Evolutionary conservation across 2,888 invertebrate species (phyloP).

Genomic region (Drosophila koepferae): DNA sequence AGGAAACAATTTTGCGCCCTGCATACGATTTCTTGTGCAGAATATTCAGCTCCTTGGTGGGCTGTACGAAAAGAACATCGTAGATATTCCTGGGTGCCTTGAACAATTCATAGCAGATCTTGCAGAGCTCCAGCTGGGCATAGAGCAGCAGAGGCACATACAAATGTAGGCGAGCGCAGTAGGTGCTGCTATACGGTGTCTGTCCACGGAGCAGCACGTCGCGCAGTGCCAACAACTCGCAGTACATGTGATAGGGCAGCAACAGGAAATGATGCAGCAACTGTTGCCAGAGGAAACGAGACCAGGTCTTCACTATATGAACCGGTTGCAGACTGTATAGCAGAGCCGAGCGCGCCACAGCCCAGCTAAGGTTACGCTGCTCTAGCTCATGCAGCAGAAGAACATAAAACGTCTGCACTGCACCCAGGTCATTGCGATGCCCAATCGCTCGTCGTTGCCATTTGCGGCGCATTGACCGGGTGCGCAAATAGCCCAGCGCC

Average conservation of each 20-base stretch:
- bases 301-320: constrained; percentile 81
- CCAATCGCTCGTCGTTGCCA: constrained; percentile 53
- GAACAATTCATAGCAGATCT: constrained; percentile 81
- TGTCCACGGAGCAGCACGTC: constrained; percentile 81
- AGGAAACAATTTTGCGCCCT: constrained; percentile 84
- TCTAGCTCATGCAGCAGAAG: constrained; percentile 84
- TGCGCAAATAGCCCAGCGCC: constrained; percentile 87
- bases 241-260: constrained; percentile 78
- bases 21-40: constrained; percentile 84
- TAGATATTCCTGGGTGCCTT: constrained; percentile 83
- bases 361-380: constrained; percentile 82
- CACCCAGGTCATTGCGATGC: constrained; percentile 51
- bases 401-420: constrained; percentile 54
- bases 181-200: constrained; percentile 73
- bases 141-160: constrained; percentile 82
- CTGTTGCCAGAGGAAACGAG: constrained; percentile 82
- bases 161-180: constrained; percentile 76
- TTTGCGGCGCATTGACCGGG: constrained; percentile 53
- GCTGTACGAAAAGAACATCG: constrained; percentile 82
- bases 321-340: constrained; percentile 85
- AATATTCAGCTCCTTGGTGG: constrained; percentile 81
- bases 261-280: constrained; percentile 74
- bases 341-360: constrained; percentile 84
- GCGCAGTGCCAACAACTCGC: constrained; percentile 76
- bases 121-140: constrained; percentile 81